Percentiles rank a stretch among this genome's conserved stretches.
Conservation (phyloP, 2,888 invertebrate species). For the Sphaerophoria rueppellii region DNA sequence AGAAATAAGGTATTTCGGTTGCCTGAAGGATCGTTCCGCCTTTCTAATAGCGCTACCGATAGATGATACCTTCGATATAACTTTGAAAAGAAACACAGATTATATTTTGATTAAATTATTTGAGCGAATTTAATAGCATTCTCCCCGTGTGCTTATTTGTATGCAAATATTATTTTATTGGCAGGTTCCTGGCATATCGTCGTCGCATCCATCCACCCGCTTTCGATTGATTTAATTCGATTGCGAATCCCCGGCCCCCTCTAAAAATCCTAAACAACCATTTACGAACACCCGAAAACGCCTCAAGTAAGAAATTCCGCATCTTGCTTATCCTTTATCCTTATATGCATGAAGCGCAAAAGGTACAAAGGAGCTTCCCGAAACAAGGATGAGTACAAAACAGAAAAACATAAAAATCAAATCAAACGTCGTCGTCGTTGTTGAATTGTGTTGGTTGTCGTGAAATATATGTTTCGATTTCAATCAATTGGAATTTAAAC, state of each 20-base stretch:
- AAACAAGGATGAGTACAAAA: not conserved
- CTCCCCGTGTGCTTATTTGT: constrained; percentile 68
- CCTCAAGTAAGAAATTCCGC: constrained; percentile 69
- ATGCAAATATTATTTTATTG: constrained; percentile 71
- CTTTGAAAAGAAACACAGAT: constrained; percentile 62
- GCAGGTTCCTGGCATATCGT: constrained; percentile 3
- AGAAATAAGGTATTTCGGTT: constrained; percentile 64
- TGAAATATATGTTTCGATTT: constrained; percentile 68
- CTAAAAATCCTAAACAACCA: not conserved
- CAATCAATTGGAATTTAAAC: constrained; percentile 71
- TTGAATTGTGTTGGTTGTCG: constrained; percentile 15
- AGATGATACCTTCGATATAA: not conserved
- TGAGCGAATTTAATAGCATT: constrained; percentile 69
- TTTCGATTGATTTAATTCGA: constrained; percentile 71
- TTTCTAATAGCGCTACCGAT: not conserved
- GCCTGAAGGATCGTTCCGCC: constrained; percentile 56
- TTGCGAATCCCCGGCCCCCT: constrained; percentile 34
- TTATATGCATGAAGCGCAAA: constrained; percentile 22
- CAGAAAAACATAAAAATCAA: constrained; percentile 44
- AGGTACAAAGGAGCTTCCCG: constrained; percentile 40
- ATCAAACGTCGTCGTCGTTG: constrained; percentile 54
- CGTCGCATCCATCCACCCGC: constrained; percentile 8
- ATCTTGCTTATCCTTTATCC: constrained; percentile 40
- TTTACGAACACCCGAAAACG: constrained; percentile 56
- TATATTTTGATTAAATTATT: constrained; percentile 74